A percentile compares a stretch with the other conserved stretches of the same genome.
phyloP scores from a whole-genome alignment of 92 coral and sea anemone species.

The Desmophyllum pertusum region DNA sequence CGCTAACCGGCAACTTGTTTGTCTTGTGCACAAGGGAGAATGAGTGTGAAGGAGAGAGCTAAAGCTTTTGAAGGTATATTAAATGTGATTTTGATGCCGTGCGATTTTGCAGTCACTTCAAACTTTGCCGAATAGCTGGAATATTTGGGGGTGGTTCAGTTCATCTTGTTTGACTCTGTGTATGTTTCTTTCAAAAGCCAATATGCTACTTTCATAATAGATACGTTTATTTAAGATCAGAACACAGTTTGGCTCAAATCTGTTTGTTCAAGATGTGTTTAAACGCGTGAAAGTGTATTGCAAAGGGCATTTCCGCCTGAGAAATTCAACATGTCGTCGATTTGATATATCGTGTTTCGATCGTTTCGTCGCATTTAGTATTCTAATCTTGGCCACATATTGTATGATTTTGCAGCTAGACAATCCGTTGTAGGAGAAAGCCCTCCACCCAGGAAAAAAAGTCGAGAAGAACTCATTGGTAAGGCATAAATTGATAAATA shows the following conservation, averaged over 20 bases:
- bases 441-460: constrained; percentile 39
- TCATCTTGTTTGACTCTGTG: not conserved
- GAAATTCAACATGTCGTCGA: constrained; percentile 14
- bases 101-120: not conserved
- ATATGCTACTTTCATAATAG: not conserved
- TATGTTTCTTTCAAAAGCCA: not conserved
- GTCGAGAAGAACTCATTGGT: constrained; percentile 50
- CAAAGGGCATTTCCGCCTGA: constrained; percentile 54
- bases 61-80: constrained; percentile 77
- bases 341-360: not conserved
- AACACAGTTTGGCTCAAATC: not conserved
- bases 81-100: not conserved
- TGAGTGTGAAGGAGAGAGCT: constrained; percentile 75
- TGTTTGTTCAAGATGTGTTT: not conserved
- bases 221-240: not conserved
- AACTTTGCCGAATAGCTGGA: not conserved
- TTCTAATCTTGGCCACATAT: not conserved
- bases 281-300: not conserved
- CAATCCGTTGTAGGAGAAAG: constrained; percentile 34
- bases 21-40: constrained; percentile 15
- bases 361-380: not conserved
- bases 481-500: not conserved
- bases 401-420: not conserved
- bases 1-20: not conserved
- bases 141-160: constrained; percentile 37